Percentiles rank a stretch among this genome's conserved stretches.
Evolutionary conservation across 2,113 vertebrate species (phyloP).

Genomic region (Sminthopsis crassicaudata): DNA sequence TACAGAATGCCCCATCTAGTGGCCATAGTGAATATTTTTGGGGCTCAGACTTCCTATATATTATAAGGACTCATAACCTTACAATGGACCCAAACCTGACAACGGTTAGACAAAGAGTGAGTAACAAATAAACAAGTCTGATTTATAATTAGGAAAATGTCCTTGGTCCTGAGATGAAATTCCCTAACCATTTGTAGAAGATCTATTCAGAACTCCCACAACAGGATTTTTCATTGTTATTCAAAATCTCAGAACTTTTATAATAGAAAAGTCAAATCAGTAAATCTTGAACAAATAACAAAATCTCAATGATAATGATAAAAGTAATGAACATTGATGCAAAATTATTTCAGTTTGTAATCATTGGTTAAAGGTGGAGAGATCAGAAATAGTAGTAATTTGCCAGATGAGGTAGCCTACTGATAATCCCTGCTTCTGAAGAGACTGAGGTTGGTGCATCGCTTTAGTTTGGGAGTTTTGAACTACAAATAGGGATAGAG

Average conservation of each 20-base stretch:
- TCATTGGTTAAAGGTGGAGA: not conserved
- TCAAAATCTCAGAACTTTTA: not conserved
- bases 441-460: no score
- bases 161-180: not conserved
- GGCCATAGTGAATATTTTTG: not conserved
- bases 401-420: no score
- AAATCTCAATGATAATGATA: not conserved
- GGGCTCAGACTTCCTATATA: not conserved
- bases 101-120: not conserved
- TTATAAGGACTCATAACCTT: not conserved
- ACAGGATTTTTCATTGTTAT: not conserved
- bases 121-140: not conserved
- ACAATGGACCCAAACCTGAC: not conserved
- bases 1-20: not conserved
- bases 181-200: not conserved
- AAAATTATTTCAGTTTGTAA: not conserved
- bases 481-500: not conserved
- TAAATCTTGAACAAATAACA: not conserved
- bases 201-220: not conserved
- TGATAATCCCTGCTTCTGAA: no score
- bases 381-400: no score
- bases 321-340: not conserved
- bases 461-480: not conserved
- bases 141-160: not conserved
- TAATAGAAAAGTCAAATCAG: not conserved